Percentiles rank a stretch among this genome's conserved stretches.
phyloP scores from a whole-genome alignment of 2,797 vertebrate genomes.

The Petrocephalus schoutedeni region DNA sequence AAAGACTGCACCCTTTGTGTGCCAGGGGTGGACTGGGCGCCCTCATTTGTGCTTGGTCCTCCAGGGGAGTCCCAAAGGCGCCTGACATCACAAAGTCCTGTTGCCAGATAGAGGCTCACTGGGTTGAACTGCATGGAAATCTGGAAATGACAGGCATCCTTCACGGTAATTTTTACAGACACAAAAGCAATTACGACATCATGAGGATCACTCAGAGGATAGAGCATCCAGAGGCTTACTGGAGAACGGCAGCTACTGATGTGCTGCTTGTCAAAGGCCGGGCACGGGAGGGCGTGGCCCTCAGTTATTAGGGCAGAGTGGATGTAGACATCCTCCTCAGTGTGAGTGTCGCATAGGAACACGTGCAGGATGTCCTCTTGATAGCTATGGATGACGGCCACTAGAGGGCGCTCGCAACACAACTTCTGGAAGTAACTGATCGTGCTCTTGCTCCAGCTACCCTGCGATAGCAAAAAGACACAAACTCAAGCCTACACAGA shows the following conservation, averaged over 20 bases:
- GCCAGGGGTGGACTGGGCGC: neutral
- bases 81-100: slow-evolving; percentile 42
- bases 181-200: neutral
- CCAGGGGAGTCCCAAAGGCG: neutral
- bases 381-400: slow-evolving; percentile 76
- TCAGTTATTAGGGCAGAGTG: slow-evolving; percentile 65
- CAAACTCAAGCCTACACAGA: neutral
- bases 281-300: slow-evolving; percentile 63
- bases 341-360: slow-evolving; percentile 83
- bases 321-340: slow-evolving; percentile 75
- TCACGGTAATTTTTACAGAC: neutral
- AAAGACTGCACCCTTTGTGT: slow-evolving; percentile 29
- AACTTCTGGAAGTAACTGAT: slow-evolving; percentile 66
- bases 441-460: slow-evolving; percentile 69
- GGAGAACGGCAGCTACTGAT: slow-evolving; percentile 40
- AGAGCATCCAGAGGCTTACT: neutral
- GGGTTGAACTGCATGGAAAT: slow-evolving; percentile 44
- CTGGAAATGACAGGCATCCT: slow-evolving; percentile 34
- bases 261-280: slow-evolving; percentile 30
- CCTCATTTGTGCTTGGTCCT: neutral
- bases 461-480: slow-evolving; percentile 48
- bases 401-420: slow-evolving; percentile 70
- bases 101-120: slow-evolving; percentile 56
- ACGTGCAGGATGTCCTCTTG: slow-evolving; percentile 72
- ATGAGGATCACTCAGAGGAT: neutral